Base-by-base conservation (phyloP, 2,797 vertebrate genomes). In the Fistularia tabacaria region DNA sequence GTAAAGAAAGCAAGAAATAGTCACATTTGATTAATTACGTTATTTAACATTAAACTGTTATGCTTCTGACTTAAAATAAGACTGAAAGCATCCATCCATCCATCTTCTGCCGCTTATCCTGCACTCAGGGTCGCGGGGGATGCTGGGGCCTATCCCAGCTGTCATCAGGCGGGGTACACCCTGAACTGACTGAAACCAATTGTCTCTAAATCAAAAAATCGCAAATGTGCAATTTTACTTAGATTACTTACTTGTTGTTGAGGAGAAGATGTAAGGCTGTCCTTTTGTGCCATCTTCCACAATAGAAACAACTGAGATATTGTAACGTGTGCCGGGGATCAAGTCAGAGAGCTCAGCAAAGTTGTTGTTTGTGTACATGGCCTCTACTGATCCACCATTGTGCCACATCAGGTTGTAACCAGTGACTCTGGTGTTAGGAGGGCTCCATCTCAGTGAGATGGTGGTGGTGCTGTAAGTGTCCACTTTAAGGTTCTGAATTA, bases 181-280 rank as follows among this genome's bases (percentile, higher is more conserved):
- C n/a, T n/a, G n/a, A n/a, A n/a, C n/a, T 25, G 25, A 25, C 25
- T 25, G 2, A 25, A 25, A 25, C 25, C 25, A 25, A 25, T 25
- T 25, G 25, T 25, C 25, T 25, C 25, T 25, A 25, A 25, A 25
- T 25, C 2, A 25, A 25, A 25, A 25, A 25, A 25, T 3, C 25
- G 25, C 25, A 25, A 25, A 25, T 25, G 25, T 5, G 25, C 25
- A 25, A 25, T 25, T 25, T 25, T 25, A 25, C 25, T 25, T 25
- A 25, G 25, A 25, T 5, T 25, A 25, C 62, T 70, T 70, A 76
- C 65, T 38, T 62, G 67, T 77, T 42, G 60, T 15, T 14, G 11
- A 0, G 6, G 1, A 10, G 7, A 66, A 11, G 3, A 1, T 55
- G 49, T 11, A 10, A 15, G 4, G 3, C 0, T 41, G 48, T 66